Evolutionary conservation across 2,113 vertebrate species (phyloP).

Genomic region (Mirza zaza): DNA sequence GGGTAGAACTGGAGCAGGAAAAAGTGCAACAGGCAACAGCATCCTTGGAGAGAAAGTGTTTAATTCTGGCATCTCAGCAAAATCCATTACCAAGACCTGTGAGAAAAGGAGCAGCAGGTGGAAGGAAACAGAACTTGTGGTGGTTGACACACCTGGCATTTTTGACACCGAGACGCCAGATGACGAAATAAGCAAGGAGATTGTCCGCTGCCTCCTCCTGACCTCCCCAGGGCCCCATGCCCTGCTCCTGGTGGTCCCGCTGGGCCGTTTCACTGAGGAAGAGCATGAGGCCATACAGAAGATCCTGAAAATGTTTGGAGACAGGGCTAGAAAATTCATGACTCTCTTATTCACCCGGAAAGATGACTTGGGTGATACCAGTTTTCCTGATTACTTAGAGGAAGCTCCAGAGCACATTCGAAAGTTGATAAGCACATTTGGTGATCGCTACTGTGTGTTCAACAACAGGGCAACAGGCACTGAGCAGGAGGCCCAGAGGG

Average conservation of each 20-base stretch:
- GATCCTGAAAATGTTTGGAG: slow-evolving; percentile 42
- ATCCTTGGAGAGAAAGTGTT: slow-evolving; percentile 69
- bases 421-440: not conserved
- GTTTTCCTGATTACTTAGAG: not conserved
- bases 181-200: slow-evolving; percentile 79
- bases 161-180: slow-evolving; percentile 79
- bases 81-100: slow-evolving; percentile 81
- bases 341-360: slow-evolving; percentile 65
- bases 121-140: slow-evolving; percentile 47
- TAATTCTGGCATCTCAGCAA: slow-evolving; percentile 60
- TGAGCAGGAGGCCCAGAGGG: slow-evolving; percentile 47
- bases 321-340: not conserved
- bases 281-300: not conserved
- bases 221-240: slow-evolving; percentile 48
- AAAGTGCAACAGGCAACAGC: slow-evolving; percentile 57
- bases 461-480: slow-evolving; percentile 23
- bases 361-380: not conserved
- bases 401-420: fast-evolving
- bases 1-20: slow-evolving; percentile 64
- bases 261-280: not conserved
- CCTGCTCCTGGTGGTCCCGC: slow-evolving; percentile 43
- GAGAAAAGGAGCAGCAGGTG: slow-evolving; percentile 40
- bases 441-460: slow-evolving; percentile 9
- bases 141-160: slow-evolving; percentile 85
- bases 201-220: slow-evolving; percentile 68